Base-by-base conservation (phyloP, 2,888 invertebrate genomes). In the Amorpha juglandis region DNA sequence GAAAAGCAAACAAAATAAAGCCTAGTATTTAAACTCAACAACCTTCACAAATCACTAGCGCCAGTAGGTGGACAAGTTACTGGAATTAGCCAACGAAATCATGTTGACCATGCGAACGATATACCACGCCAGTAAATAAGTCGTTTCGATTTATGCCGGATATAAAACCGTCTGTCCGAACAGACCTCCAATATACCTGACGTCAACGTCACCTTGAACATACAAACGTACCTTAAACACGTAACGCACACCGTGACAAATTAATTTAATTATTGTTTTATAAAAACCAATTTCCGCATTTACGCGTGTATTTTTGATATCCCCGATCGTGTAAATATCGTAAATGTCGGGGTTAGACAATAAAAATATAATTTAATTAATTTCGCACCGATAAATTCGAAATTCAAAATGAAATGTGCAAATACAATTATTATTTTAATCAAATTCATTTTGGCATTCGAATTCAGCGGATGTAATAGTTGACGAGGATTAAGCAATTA, bases 111-210 rank as follows among this genome's bases (percentile, higher is more conserved):
- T 70, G 71, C 71, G 69, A 70, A 19, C 42, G 12, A 38, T 58
- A 58, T 19, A 12, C 42, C 19, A 19, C 58, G 58, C 8, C 12
- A 38, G 78, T 69, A 67, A 71, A 78, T 76, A 77, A 76, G 77
- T 79, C 78, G 77, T 77, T 75, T 76, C 76, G 77, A 79, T 78
- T 79, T 80, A 80, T 77, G 71, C 72, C 74, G 77, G 77, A 77
- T 78, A 77, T 80, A 79, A 79, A 79, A 78, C 73, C 72, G 74
- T 76, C 73, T 70, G 74, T 67, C 68, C 69, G 70, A 74, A n/a
- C 74, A 69, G 74, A 74, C 74, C 70, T 77, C 69, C 69, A 67
- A 71, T 64, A 70, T 71, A 72, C 72, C 70, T 73, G 72, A 76
- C 72, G 72, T 77, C 71, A 77, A 70, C 62, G 14, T 67, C 63